These are phyloP conservation scores for Hydra vulgaris DNA, from an alignment of 30 jellyfish, hydroid and myxozoan species.

Conservation along the genomic window DNA sequence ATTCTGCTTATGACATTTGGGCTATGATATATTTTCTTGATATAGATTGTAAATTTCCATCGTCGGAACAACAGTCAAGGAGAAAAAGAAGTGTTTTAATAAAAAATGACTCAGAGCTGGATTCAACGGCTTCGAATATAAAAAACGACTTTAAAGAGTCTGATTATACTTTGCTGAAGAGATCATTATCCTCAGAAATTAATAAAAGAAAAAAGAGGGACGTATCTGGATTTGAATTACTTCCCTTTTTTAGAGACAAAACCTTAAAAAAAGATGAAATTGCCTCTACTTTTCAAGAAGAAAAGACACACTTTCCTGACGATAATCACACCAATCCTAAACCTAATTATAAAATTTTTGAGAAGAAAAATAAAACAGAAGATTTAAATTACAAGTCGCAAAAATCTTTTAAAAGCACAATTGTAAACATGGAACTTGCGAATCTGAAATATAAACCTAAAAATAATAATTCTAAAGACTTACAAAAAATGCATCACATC, in stretches of 20 bases:
- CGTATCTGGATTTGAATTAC: slow-evolving; percentile 86
- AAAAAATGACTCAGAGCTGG: slow-evolving; percentile 20
- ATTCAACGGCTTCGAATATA: too few species aligned
- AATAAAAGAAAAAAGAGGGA: slow-evolving; percentile 42
- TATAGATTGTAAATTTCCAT: slow-evolving; percentile 88
- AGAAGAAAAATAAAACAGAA: too few species aligned
- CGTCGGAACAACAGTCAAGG: slow-evolving; percentile 17
- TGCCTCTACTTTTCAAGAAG: too few species aligned
- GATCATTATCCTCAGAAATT: background rate
- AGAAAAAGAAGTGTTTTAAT: slow-evolving; percentile 33
- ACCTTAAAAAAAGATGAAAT: background rate
- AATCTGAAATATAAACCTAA: too few species aligned
- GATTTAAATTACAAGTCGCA: too few species aligned
- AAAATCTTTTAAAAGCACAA: too few species aligned
- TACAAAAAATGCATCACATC: too few species aligned
- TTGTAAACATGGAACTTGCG: too few species aligned
- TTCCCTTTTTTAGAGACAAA: slow-evolving; percentile 66
- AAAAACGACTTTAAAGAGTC: background rate
- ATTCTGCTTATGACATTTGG: slow-evolving; percentile 98
- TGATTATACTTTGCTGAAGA: slow-evolving; percentile 8
- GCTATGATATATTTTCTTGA: slow-evolving; percentile 93
- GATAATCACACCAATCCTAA: too few species aligned
- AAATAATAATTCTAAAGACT: too few species aligned
- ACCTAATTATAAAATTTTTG: too few species aligned
- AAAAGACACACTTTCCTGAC: too few species aligned